Percentiles rank a stretch among this genome's conserved stretches.
Evolutionary conservation across 23 tunicate species (phyloP).

Genomic region (Styela clava): DNA sequence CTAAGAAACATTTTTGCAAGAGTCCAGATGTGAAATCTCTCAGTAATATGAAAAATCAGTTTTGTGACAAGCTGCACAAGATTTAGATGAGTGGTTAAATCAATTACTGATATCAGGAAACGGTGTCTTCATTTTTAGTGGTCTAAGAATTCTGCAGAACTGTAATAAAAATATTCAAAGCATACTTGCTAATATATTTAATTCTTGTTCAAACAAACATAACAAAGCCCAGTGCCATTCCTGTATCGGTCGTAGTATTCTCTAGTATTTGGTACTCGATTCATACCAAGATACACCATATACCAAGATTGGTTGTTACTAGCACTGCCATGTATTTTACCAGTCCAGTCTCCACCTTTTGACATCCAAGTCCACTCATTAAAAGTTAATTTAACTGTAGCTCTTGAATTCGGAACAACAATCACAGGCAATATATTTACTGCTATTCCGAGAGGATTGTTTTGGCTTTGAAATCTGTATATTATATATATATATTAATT

Average conservation of each 20-base stretch:
- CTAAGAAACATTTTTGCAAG: no score
- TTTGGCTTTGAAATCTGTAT: neutral
- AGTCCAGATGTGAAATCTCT: no score
- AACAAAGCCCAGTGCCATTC: conserved; percentile 5
- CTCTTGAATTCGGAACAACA: conserved; percentile 1
- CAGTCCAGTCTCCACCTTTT: neutral
- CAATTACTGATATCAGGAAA: no score
- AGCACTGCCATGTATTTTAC: neutral
- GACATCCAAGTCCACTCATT: neutral
- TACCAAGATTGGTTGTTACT: neutral
- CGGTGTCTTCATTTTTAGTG: no score
- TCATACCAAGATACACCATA: conserved; percentile 1
- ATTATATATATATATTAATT: no score
- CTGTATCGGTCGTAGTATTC: neutral
- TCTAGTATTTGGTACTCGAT: conserved; percentile 4
- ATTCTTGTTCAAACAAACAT: neutral
- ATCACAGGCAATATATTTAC: neutral
- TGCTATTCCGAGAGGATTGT: neutral
- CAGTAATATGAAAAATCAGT: no score
- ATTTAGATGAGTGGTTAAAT: no score
- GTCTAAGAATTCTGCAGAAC: no score
- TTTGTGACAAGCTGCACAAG: no score
- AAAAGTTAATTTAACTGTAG: neutral
- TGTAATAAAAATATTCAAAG: no score
- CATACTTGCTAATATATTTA: neutral